Evolutionary conservation across 2,888 invertebrate species (phyloP), one percentile per base, ranked within the genome.

Genomic region (Chouioia cunea): DNA sequence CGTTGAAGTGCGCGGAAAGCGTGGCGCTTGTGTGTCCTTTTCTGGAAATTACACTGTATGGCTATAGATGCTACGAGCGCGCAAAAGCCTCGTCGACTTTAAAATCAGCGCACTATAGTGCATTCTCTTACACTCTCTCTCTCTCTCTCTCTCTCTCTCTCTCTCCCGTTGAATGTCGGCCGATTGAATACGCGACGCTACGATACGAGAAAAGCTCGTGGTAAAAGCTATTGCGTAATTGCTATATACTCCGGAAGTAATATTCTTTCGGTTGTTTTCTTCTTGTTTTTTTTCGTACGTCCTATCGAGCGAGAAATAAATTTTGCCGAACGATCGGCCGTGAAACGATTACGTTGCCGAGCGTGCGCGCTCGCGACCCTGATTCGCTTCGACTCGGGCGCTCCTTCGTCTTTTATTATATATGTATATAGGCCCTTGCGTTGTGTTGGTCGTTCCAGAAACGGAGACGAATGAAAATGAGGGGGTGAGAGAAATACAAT

Each of bases 341-440:
- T 66, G 66, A 59, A 59, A 27, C 53, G 65, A 65, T 65, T 57
- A 50, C 56, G 46, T 36, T n/a, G n/a, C n/a, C n/a, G n/a, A n/a
- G n/a, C n/a, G 36, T 36, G 36, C 6, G n/a, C n/a, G n/a, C n/a
- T n/a, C 43, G 47, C 46, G 22, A 52, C 52, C 57, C 65, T 57
- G 52, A 52, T 66, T 18, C 52, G 36, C 15, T 18, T 50, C 50
- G 16, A 2, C 36, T n/a, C n/a, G n/a, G 23, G 36, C 53, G 27
- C 46, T 64, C 18, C 53, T 20, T 58, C 57, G 44, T 58, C 23
- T 43, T n/a, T 36, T 36, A 6, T 36, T 36, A 10, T 10, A 8
- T n/a, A n/a, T n/a, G n/a, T n/a, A n/a, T n/a, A n/a, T n/a, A n/a
- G n/a, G n/a, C n/a, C n/a, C n/a, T n/a, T n/a, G n/a, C n/a, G n/a